Evolutionary conservation across 2,113 vertebrate genomes (phyloP).

Genomic region (Campylomormyrus tamandua): DNA sequence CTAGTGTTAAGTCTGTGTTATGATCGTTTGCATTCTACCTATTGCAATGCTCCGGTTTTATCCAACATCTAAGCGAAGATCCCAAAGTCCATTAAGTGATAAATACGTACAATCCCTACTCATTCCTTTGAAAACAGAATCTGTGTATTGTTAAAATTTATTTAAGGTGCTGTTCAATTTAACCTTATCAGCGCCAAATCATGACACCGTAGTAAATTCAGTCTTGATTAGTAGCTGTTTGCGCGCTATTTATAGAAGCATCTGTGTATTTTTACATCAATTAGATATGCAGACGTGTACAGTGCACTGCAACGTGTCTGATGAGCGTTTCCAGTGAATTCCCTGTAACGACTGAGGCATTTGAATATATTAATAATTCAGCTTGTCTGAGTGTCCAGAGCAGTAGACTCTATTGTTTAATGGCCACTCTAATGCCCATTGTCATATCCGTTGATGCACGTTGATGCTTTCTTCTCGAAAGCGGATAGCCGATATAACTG

Average conservation of each 20-base stretch:
- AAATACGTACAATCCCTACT: not conserved
- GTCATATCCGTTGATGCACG: conserved; percentile 24
- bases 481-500: conserved; percentile 13
- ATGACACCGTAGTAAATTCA: not conserved
- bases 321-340: not conserved
- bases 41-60: not conserved
- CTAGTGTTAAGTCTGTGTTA: conserved; percentile 9
- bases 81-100: not conserved
- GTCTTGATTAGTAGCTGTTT: not conserved
- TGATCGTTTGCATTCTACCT: not conserved
- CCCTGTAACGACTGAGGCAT: not conserved
- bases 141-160: not conserved
- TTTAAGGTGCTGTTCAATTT: not conserved
- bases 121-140: not conserved
- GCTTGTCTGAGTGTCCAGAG: conserved; percentile 8
- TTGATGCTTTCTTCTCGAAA: conserved; percentile 15
- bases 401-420: not conserved
- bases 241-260: not conserved
- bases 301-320: not conserved
- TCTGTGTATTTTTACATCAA: not conserved
- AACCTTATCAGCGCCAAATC: not conserved
- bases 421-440: conserved; percentile 14
- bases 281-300: not conserved
- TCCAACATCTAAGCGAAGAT: not conserved
- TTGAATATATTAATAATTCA: conserved; percentile 23